phyloP scores from a whole-genome alignment of 2,113 vertebrate genomes.

The Cyprinodon tularosa region DNA sequence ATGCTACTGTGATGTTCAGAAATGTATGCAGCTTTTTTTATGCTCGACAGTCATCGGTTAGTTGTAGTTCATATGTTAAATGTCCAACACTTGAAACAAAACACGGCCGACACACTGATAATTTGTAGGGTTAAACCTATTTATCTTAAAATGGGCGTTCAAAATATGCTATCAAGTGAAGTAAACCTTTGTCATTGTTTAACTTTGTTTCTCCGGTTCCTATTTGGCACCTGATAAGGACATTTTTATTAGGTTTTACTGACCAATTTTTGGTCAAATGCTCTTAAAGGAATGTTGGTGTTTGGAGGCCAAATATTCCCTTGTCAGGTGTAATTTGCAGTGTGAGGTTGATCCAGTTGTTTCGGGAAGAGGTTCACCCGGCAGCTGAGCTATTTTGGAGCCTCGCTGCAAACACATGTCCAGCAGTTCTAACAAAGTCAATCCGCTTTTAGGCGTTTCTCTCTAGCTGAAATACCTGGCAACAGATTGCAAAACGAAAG shows the following conservation, averaged over 20 bases:
- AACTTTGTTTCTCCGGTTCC: background rate
- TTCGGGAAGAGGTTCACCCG: background rate
- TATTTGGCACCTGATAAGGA: background rate
- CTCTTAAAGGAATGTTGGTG: background rate
- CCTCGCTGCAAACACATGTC: background rate
- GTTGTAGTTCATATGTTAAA: no score
- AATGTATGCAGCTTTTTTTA: background rate
- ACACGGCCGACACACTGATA: background rate
- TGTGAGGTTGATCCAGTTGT: background rate
- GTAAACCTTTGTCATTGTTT: background rate
- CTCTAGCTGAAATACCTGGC: slow-evolving; percentile 1
- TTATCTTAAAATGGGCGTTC: background rate
- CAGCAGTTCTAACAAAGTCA: background rate
- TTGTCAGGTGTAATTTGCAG: background rate
- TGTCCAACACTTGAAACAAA: background rate
- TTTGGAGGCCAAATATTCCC: background rate
- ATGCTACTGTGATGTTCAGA: background rate
- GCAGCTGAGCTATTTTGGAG: slow-evolving; percentile 1
- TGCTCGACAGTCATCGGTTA: no score
- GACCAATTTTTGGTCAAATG: background rate
- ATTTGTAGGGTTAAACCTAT: background rate
- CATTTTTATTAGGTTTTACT: background rate
- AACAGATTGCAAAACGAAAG: background rate
- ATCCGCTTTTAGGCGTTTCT: background rate
- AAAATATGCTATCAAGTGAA: background rate